These are phyloP conservation scores for Zootoca vivipara DNA, from an alignment of 2,113 vertebrate species.

Conservation along the genomic window DNA sequence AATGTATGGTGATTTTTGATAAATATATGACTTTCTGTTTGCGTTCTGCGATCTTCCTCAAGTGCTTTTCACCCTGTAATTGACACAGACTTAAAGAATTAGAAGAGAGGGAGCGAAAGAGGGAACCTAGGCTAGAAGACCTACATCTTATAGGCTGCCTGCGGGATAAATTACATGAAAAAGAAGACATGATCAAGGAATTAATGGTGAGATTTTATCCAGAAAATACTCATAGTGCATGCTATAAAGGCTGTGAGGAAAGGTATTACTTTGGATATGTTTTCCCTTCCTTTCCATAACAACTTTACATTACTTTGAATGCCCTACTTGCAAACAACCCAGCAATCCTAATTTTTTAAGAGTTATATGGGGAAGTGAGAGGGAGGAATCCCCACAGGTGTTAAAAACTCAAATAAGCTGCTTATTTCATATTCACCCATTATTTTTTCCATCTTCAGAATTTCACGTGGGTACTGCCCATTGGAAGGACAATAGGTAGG, in stretches of 20 bases:
- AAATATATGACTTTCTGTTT: too few species aligned
- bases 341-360: neutral
- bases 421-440: neutral
- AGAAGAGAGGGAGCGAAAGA: constrained; percentile 84
- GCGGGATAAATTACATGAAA: constrained; percentile 87
- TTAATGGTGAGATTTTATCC: constrained; percentile 81
- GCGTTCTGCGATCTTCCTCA: neutral
- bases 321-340: neutral
- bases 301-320: neutral
- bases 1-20: neutral
- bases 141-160: constrained; percentile 83
- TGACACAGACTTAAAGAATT: constrained; percentile 83
- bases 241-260: neutral
- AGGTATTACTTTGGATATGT: neutral
- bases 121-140: constrained; percentile 82
- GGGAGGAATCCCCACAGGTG: neutral
- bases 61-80: constrained; percentile 35
- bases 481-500: too few species aligned
- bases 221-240: rapidly evolving
- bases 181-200: constrained; percentile 88
- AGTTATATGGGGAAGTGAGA: neutral
- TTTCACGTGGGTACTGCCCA: neutral
- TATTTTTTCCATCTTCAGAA: neutral
- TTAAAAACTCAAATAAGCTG: neutral
- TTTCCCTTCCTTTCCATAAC: neutral